Conservation (phyloP, 2,113 vertebrate genomes). For the Nerophis ophidion region DNA sequence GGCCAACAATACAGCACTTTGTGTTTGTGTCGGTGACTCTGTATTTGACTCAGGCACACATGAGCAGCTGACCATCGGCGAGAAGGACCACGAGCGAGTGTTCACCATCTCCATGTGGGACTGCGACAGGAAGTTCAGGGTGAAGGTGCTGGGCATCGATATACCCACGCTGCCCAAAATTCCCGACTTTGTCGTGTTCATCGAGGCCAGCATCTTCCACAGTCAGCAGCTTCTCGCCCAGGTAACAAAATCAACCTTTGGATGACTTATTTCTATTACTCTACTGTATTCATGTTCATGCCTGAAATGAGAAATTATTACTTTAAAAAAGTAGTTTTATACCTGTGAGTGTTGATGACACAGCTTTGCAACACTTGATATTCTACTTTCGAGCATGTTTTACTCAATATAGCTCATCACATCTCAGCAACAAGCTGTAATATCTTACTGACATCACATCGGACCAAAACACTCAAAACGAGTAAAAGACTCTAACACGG, state of each 20-base stretch:
- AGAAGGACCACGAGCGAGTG: conserved; percentile 91
- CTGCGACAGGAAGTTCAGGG: conserved; percentile 90
- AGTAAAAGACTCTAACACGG: no score
- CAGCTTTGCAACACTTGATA: no score
- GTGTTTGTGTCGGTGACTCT: not conserved
- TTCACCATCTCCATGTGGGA: conserved; percentile 99
- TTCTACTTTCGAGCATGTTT: no score
- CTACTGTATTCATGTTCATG: no score
- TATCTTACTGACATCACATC: no score
- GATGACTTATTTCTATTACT: not conserved
- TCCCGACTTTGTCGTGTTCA: conserved; percentile 84
- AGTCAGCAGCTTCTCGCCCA: conserved; percentile 92
- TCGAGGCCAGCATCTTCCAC: conserved; percentile 94
- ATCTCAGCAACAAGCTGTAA: no score
- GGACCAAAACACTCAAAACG: no score
- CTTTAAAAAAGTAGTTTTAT: no score
- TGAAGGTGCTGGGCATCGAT: conserved; percentile 93
- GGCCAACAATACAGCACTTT: not conserved
- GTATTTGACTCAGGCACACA: conserved; percentile 71
- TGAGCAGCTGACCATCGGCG: conserved; percentile 91
- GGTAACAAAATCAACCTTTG: conserved; percentile 23
- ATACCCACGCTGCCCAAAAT: conserved; percentile 87
- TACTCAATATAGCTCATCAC: no score
- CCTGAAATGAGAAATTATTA: no score
- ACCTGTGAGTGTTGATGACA: no score